Base-by-base conservation (phyloP, 92 coral and sea anemone species). In the Umimayanthus chanpuru region DNA sequence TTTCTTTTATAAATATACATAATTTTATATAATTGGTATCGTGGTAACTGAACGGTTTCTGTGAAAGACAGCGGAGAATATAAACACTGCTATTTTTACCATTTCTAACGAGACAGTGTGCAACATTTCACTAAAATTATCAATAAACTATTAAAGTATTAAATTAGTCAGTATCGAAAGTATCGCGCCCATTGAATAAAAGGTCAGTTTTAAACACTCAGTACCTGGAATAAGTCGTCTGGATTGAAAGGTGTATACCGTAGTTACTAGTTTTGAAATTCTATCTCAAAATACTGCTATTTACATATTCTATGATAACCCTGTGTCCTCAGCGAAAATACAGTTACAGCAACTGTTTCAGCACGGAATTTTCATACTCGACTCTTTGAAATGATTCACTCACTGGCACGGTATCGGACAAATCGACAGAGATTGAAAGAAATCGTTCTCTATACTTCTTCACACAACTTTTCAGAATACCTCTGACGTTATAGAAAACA, bases 221-320 rank as follows among this genome's bases (percentile, higher is more conserved):
- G 36, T 9, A 70, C 50, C 50, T 47, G 50, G 9, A 47, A 26
- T 26, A 29, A 29, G 7, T 26, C 29, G 74, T 15, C 65, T 2
- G 16, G 66, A 56, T 56, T 20, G 66, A 56, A 56, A n/a, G 66
- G 21, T 15, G 4, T 18, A 61, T 9, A 61, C 68, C 8, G 26
- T 18, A 61, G 8, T 55, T 2, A 2, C 3, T 11, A 11, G 20
- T 36, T 36, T 61, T 9, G 39, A 58, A 55, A 32, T 18, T 30
- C 15, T 80, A 11, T 20, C 53, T 58, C 53, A 55, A 55, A 80
- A 61, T 80, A 38, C 47, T 28, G n/a, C 82, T 79, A 9, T 81
- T 81, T 64, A 65, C 75, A 65, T 39, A 39, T 81, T 81, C 73
- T 14, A 26, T 39, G 58, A 81, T 16, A 64, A 20, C 12, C 64